phyloP scores from a whole-genome alignment of 2,113 vertebrate species.

The Neotoma lepida region DNA sequence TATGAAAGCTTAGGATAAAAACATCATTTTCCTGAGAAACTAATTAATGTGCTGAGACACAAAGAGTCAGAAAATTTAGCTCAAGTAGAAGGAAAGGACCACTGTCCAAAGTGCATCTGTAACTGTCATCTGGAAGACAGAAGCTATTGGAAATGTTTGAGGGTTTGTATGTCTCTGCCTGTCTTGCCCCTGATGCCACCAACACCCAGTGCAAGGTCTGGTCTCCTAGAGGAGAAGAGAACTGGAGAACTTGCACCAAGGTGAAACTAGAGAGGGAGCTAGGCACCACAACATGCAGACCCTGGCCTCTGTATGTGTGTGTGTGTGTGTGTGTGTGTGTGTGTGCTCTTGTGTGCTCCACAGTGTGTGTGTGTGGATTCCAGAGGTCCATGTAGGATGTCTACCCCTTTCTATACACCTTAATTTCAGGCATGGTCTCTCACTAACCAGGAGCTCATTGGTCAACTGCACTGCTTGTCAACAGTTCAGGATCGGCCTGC shows the following conservation, averaged over 20 bases:
- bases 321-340: not conserved
- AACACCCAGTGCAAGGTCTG: not conserved
- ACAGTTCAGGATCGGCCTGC: not conserved
- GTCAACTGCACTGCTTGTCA: not conserved
- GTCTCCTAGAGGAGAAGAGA: not conserved
- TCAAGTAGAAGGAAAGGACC: not conserved
- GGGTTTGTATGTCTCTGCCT: not conserved
- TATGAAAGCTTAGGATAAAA: not conserved
- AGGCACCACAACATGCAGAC: not conserved
- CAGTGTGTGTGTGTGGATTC: not conserved
- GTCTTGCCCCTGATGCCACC: not conserved
- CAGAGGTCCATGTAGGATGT: not conserved
- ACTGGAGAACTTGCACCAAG: not conserved
- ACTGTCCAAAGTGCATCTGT: not conserved
- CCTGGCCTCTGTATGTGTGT: not conserved
- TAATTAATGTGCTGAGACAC: not conserved
- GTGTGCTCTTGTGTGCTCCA: not conserved
- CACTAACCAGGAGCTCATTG: not conserved
- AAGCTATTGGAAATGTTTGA: not conserved
- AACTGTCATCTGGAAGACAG: not conserved
- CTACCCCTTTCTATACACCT: not conserved
- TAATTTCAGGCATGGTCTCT: not conserved
- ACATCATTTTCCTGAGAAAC: not conserved
- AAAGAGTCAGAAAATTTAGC: not conserved
- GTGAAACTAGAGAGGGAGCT: not conserved